Evolutionary conservation across 2,888 invertebrate genomes (phyloP).

Genomic region (Podotricha telesiphe): DNA sequence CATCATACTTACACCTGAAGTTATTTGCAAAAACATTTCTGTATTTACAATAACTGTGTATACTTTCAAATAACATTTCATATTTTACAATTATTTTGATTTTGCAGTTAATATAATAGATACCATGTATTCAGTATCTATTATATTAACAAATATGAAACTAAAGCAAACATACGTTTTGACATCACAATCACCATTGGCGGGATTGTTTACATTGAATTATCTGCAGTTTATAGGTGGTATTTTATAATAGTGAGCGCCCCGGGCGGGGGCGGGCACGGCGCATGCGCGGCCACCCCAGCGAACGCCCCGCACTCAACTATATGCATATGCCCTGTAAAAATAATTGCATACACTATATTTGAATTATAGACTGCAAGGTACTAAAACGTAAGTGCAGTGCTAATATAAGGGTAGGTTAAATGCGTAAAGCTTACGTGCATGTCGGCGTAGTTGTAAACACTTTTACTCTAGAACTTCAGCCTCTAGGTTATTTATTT

Average conservation of each 20-base stretch:
- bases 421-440: conserved; percentile 4
- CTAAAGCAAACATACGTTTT: conserved; percentile 49
- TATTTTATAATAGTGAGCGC: conserved; percentile 57
- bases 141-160: conserved; percentile 2
- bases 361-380: conserved; percentile 35
- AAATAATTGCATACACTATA: conserved; percentile 42
- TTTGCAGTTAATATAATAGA: too few species aligned
- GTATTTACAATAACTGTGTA: too few species aligned
- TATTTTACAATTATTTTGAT: background rate
- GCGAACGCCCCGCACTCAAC: conserved; percentile 65
- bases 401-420: conserved; percentile 12
- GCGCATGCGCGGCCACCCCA: conserved; percentile 75
- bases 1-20: too few species aligned
- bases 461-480: background rate
- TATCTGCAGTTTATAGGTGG: conserved; percentile 69
- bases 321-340: conserved; percentile 37
- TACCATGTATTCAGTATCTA: background rate
- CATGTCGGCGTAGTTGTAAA: background rate
- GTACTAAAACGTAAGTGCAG: conserved; percentile 20
- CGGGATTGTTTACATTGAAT: conserved; percentile 78
- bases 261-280: conserved; percentile 72
- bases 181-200: conserved; percentile 70
- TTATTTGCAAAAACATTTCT: too few species aligned
- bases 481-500: too few species aligned
- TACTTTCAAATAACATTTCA: too few species aligned